Evolutionary conservation across 2,888 invertebrate genomes (phyloP).

Genomic region (Geotrupes spiniger): DNA sequence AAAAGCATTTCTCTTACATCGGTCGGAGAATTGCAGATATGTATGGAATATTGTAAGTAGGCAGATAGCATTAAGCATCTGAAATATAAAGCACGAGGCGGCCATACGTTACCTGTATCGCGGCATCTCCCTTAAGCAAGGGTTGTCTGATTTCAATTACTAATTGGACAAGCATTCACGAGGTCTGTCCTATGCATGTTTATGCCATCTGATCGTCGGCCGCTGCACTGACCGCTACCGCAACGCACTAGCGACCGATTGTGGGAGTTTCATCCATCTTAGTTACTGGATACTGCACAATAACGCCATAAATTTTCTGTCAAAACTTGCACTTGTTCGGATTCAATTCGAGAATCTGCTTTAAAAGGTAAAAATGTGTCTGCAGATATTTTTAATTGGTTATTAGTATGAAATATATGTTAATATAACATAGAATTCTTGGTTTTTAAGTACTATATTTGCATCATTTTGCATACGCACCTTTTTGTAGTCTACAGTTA

Average conservation of each 20-base stretch:
- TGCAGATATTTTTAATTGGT: no score
- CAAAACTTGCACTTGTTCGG: conserved; percentile 10
- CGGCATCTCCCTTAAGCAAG: conserved; percentile 39
- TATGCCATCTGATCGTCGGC: conserved; percentile 36
- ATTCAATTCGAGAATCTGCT: no score
- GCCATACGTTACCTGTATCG: conserved; percentile 39
- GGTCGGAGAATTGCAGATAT: not conserved
- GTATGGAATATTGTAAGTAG: conserved; percentile 12
- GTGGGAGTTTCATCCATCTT: conserved; percentile 12
- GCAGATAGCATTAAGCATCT: conserved; percentile 18
- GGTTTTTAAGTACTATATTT: no score
- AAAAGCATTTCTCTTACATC: not conserved
- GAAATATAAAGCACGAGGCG: conserved; percentile 24
- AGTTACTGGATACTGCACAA: conserved; percentile 11
- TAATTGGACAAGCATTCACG: conserved; percentile 43
- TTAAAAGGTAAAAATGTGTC: no score
- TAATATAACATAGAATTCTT: no score
- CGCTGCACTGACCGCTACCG: conserved; percentile 15
- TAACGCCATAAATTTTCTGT: conserved; percentile 12
- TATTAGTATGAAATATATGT: no score
- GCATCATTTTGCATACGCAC: no score
- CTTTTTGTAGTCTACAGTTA: no score
- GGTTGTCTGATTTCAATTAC: conserved; percentile 44
- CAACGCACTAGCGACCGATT: conserved; percentile 10
- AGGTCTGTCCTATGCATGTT: conserved; percentile 36